A percentile compares a stretch with the other conserved stretches of the same genome.
These are phyloP conservation scores for Phengaris alcon DNA, from an alignment of 2,888 invertebrate species.

Conservation along the genomic window DNA sequence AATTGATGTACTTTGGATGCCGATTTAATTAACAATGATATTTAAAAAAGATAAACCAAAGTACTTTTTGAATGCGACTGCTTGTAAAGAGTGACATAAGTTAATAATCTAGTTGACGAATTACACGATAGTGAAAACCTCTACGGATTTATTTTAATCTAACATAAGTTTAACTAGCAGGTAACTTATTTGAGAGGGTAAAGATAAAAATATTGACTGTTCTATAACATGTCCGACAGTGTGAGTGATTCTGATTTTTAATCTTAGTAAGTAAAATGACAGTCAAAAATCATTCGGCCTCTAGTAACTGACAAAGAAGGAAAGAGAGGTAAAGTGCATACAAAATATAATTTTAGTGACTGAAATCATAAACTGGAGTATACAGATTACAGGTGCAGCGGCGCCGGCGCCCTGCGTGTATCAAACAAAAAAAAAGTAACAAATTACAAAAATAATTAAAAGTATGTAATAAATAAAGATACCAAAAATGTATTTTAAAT, in stretches of 20 bases:
- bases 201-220: background rate
- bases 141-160: background rate
- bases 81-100: background rate
- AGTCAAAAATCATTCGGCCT: background rate
- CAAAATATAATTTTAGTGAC: too few relatives aligned
- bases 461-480: background rate
- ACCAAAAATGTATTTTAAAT: constrained; percentile 27
- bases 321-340: too few relatives aligned
- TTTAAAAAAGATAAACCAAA: too few relatives aligned
- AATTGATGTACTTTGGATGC: background rate
- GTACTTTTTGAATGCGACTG: too few relatives aligned
- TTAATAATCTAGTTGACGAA: too few relatives aligned
- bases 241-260: background rate
- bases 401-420: background rate
- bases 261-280: background rate
- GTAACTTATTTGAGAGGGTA: background rate
- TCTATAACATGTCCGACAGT: background rate
- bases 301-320: too few relatives aligned
- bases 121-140: too few relatives aligned
- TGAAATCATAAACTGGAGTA: background rate
- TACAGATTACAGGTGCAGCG: background rate
- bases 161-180: background rate
- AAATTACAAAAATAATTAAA: background rate
- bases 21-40: too few relatives aligned
- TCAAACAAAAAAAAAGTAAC: background rate